Base-by-base conservation (phyloP, 2,888 invertebrate species). In the Agrenia bidenticulata region DNA sequence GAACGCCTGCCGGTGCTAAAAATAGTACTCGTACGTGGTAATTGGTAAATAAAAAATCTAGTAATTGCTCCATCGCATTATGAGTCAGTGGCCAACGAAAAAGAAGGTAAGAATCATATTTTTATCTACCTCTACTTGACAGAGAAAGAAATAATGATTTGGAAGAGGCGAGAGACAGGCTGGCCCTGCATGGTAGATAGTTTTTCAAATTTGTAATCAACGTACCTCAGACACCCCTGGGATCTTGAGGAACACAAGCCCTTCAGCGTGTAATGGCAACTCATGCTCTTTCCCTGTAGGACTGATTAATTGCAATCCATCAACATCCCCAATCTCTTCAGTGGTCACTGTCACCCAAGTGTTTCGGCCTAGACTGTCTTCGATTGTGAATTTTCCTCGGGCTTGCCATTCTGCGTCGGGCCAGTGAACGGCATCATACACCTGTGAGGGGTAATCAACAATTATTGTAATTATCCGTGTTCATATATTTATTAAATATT, bases 271-370 rank as follows among this genome's bases (percentile, higher is more conserved):
- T 45, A 75, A 67, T 41, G 77, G 76, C 55, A 76, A 67, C 64
- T 76, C 76, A 64, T 74, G 75, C 68, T 74, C 74, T 50, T 73
- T 72, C 50, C 76, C 76, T 42, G 76, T 73, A 21, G 77, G 77
- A 61, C 74, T 75, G 27, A 73, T 63, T 62, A 77, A 73, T 72
- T 75, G 71, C 62, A 77, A 73, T 68, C 76, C 75, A 69, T 77
- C 77, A 66, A 77, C 76, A 73, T 77, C 77, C 39, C 73, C 77
- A 54, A 53, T 66, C 54, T 77, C 77, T 41, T 73, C 73, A 13
- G 76, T 72, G 45, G 76, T 75, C 19, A 77, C 75, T 26, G 75
- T 76, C 62, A 77, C 73, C 69, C 71, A 75, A 51, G 76, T 77
- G 58, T 77, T 77, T 13, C 71, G 50, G 41, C 77, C 77, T 4